Evolutionary conservation across 2,113 vertebrate species (phyloP).

Genomic region (Passerina amoena): DNA sequence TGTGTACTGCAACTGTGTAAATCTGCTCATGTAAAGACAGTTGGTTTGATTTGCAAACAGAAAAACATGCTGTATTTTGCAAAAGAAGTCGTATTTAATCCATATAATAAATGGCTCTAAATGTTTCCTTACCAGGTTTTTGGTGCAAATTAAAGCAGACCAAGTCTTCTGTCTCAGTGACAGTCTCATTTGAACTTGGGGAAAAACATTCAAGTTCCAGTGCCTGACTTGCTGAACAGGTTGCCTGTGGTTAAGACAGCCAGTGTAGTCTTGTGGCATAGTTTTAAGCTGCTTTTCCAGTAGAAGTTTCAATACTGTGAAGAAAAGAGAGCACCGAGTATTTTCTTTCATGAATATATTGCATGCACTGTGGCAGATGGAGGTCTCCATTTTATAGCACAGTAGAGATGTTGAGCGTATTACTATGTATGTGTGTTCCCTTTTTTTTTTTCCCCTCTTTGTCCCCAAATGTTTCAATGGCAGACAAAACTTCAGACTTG

Average conservation of each 20-base stretch:
- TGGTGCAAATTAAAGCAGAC: conserved; percentile 70
- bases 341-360: conserved; percentile 64
- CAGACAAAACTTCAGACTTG: background rate
- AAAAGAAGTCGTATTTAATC: conserved; percentile 70
- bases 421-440: conserved; percentile 32
- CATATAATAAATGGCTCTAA: conserved; percentile 74
- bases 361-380: conserved; percentile 67
- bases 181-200: conserved; percentile 60
- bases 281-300: conserved; percentile 66
- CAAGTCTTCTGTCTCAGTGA: conserved; percentile 64
- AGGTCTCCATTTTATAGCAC: conserved; percentile 54
- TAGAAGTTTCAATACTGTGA: conserved; percentile 62
- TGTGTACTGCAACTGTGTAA: conserved; percentile 71
- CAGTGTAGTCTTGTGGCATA: conserved; percentile 66
- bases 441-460: background rate
- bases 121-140: conserved; percentile 70
- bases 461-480: background rate
- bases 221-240: conserved; percentile 70
- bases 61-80: conserved; percentile 67
- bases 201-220: conserved; percentile 62
- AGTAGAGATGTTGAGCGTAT: conserved; percentile 49
- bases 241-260: conserved; percentile 67
- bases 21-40: conserved; percentile 70
- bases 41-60: conserved; percentile 70
- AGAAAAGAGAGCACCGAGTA: conserved; percentile 48